Conservation (phyloP, 2,113 vertebrate species). For the Hyla sarda region DNA sequence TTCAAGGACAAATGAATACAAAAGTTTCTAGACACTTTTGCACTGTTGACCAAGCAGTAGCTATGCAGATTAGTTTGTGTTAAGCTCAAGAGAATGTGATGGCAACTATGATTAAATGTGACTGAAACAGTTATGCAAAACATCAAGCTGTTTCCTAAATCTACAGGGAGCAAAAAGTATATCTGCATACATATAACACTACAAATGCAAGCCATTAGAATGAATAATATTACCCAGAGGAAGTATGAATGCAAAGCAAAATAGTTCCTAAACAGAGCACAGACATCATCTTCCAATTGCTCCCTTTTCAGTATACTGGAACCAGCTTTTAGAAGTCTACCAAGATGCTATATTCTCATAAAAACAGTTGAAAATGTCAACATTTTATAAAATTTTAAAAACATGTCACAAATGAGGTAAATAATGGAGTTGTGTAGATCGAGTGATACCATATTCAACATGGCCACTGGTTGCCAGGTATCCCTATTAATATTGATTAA, state of each 20-base stretch:
- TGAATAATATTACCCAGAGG: conserved; percentile 63
- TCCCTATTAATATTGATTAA: no score
- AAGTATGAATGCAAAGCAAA: conserved; percentile 67
- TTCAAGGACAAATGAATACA: conserved; percentile 37
- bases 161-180: conserved; percentile 64
- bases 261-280: conserved; percentile 60
- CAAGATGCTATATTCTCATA: not conserved
- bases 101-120: conserved; percentile 66
- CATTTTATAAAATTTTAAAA: not conserved
- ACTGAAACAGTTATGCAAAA: conserved; percentile 70
- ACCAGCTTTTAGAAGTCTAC: conserved; percentile 29
- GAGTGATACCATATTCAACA: not conserved
- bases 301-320: conserved; percentile 39
- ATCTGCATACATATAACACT: conserved; percentile 62
- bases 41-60: conserved; percentile 65
- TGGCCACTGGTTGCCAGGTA: not conserved
- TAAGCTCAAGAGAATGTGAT: conserved; percentile 69
- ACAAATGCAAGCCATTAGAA: conserved; percentile 58
- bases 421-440: not conserved
- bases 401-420: not conserved
- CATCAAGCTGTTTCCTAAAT: conserved; percentile 64
- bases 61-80: conserved; percentile 66
- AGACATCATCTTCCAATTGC: conserved; percentile 50
- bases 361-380: conserved; percentile 32
- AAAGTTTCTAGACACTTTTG: conserved; percentile 52